Evolutionary conservation across 2,888 invertebrate genomes (phyloP).

Genomic region (Tipula confusa): DNA sequence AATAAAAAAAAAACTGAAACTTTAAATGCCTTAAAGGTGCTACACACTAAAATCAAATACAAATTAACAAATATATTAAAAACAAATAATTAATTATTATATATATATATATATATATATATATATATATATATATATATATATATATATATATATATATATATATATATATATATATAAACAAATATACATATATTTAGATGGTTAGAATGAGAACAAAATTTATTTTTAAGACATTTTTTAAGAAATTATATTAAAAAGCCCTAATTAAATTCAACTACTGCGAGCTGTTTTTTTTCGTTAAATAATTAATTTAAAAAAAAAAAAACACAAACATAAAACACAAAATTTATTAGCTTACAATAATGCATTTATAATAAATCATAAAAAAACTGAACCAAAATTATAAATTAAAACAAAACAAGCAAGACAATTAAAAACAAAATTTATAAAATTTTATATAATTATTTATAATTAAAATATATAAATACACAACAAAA

Average conservation of each 20-base stretch:
- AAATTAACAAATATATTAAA: conserved; percentile 16
- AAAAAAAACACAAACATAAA: background rate
- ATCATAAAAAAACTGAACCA: background rate
- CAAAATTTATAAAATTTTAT: background rate
- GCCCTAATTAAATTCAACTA: background rate
- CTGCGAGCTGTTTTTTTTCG: background rate
- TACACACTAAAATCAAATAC: background rate
- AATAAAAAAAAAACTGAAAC: too few species aligned
- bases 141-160: too few species aligned
- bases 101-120: too few species aligned
- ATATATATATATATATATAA: too few species aligned
- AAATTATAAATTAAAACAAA: background rate
- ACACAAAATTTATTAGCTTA: background rate
- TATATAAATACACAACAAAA: background rate
- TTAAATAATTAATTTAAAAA: background rate
- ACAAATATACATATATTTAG: background rate
- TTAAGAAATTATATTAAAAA: background rate
- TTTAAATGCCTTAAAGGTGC: conserved; percentile 30
- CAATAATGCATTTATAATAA: background rate
- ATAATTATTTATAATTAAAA: background rate
- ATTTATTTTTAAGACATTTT: background rate
- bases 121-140: too few species aligned
- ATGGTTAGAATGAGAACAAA: background rate
- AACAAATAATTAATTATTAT: too few species aligned
- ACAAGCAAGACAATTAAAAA: background rate